phyloP scores from a whole-genome alignment of 2,113 vertebrate genomes.

The Vicugna pacos region DNA sequence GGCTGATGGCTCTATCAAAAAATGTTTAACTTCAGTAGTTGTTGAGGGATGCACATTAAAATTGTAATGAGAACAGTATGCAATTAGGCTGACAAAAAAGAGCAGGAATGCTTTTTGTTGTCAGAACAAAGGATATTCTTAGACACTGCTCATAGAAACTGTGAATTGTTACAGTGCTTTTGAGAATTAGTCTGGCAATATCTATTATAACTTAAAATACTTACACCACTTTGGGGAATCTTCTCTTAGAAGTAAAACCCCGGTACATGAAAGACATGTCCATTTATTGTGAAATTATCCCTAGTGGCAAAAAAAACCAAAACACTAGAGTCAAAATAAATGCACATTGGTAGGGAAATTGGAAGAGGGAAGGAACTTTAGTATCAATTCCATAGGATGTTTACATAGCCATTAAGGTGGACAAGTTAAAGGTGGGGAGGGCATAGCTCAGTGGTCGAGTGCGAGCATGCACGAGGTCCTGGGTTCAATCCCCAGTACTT shows the following conservation, averaged over 20 bases:
- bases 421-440: background rate
- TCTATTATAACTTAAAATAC: constrained; percentile 7
- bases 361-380: background rate
- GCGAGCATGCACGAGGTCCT: too few species aligned
- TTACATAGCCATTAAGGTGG: background rate
- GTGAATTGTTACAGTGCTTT: background rate
- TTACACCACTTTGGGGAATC: background rate
- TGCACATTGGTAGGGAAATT: background rate
- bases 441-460: too few species aligned
- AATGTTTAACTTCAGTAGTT: background rate
- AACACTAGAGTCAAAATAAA: background rate
- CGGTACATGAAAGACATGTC: background rate
- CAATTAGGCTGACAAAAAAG: background rate
- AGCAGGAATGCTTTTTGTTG: background rate
- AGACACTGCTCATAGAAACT: background rate
- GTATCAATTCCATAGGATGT: background rate
- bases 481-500: too few species aligned
- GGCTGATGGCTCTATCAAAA: background rate
- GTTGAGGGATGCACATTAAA: background rate
- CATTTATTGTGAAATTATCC: constrained; percentile 24
- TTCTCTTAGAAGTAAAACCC: constrained; percentile 18
- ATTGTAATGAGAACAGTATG: background rate
- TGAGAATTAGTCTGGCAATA: background rate
- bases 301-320: background rate
- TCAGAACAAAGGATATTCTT: background rate